Evolutionary conservation across 2,113 vertebrate genomes (phyloP).

Genomic region (Paramormyrops kingsleyae): DNA sequence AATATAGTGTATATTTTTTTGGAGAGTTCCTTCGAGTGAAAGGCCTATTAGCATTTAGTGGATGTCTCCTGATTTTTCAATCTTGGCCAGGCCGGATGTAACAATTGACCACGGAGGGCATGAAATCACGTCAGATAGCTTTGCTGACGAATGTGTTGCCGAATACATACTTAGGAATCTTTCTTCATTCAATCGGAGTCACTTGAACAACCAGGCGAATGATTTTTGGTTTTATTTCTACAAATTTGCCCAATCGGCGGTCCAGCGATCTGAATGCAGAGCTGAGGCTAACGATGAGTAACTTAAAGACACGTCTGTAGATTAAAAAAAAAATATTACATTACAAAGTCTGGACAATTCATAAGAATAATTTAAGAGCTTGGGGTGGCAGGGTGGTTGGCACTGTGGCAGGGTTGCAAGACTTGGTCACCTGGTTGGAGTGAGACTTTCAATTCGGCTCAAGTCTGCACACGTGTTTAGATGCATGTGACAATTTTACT

Average conservation of each 20-base stretch:
- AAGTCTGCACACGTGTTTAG: background rate
- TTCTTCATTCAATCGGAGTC: background rate
- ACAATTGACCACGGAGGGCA: background rate
- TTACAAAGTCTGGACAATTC: background rate
- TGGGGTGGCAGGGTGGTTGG: background rate
- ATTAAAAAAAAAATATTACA: background rate
- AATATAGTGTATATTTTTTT: slow-evolving; percentile 19
- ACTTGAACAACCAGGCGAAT: background rate
- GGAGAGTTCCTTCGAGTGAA: slow-evolving; percentile 11
- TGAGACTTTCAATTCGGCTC: background rate
- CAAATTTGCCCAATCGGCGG: background rate
- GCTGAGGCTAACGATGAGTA: background rate
- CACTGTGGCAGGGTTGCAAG: background rate
- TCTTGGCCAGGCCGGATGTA: background rate
- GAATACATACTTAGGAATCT: background rate
- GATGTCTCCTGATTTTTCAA: background rate
- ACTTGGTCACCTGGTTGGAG: background rate
- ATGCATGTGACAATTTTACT: background rate
- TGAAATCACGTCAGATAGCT: background rate
- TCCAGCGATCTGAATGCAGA: background rate
- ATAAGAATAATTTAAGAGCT: background rate
- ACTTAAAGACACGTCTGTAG: background rate
- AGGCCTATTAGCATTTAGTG: slow-evolving; percentile 14
- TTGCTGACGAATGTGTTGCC: background rate
- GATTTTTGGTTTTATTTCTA: background rate